Percentiles rank a stretch among this genome's conserved stretches.
These are phyloP conservation scores for Fregetta grallaria DNA, from an alignment of 2,113 vertebrate species.

Conservation along the genomic window DNA sequence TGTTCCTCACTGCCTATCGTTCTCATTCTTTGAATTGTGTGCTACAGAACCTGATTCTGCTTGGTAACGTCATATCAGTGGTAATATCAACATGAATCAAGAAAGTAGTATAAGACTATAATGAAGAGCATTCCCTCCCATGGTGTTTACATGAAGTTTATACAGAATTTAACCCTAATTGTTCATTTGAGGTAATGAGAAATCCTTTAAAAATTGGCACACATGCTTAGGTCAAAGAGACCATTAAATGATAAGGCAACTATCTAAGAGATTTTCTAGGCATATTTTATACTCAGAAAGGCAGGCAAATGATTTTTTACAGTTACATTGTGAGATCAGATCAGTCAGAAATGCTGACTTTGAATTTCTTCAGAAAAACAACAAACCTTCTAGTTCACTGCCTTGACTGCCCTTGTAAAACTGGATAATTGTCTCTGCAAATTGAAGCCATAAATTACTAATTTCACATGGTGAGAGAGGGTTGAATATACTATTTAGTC, in stretches of 20 bases:
- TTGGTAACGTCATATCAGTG: not conserved
- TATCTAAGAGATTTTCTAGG: not conserved
- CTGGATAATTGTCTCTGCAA: not conserved
- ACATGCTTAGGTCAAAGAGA: not conserved
- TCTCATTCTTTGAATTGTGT: not conserved
- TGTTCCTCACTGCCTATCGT: not conserved
- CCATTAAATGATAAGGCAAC: not conserved
- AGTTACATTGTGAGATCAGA: not conserved
- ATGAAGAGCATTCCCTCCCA: not conserved
- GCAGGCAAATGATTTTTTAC: not conserved
- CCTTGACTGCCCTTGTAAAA: constrained; percentile 7
- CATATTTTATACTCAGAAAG: not conserved
- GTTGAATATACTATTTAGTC: not conserved
- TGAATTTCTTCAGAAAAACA: not conserved
- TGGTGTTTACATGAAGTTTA: not conserved
- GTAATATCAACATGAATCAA: not conserved
- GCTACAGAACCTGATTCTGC: not conserved
- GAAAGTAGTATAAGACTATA: not conserved
- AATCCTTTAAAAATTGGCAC: not conserved
- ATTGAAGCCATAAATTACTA: not conserved
- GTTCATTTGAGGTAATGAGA: not conserved
- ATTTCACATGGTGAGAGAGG: not conserved
- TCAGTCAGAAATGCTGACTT: not conserved
- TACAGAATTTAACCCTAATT: not conserved
- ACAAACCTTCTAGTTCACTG: not conserved